Evolutionary conservation across 2,888 invertebrate species (phyloP).

Genomic region (Heterodera filipjevi): DNA sequence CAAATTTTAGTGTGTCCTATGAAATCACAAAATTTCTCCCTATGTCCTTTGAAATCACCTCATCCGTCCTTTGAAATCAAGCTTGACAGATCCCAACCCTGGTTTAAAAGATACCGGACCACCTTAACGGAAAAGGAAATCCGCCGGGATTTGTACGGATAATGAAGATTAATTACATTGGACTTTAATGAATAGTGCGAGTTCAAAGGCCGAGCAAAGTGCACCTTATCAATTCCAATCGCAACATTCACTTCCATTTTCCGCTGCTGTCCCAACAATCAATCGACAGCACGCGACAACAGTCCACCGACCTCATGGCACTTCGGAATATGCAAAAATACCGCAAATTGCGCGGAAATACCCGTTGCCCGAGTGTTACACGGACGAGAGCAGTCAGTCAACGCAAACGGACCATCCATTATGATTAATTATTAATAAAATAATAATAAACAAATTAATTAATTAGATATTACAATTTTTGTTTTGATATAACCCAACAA

Average conservation of each 20-base stretch:
- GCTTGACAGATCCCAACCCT: no score
- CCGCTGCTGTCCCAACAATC: no score
- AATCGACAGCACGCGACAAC: not conserved
- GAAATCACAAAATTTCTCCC: no score
- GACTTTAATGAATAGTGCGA: no score
- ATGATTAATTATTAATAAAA: not conserved
- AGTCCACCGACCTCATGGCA: not conserved
- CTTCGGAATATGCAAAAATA: not conserved
- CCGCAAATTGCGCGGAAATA: not conserved
- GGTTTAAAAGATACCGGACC: no score
- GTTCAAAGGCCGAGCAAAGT: not conserved
- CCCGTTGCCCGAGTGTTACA: conserved; percentile 24
- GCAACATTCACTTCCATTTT: not conserved
- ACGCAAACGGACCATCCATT: not conserved
- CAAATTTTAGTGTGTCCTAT: no score
- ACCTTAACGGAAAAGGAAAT: no score
- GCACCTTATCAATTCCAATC: not conserved
- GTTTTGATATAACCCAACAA: no score
- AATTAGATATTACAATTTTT: not conserved
- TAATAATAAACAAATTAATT: not conserved
- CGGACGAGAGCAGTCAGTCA: conserved; percentile 21
- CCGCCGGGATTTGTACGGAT: no score
- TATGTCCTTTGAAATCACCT: no score
- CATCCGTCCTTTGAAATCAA: no score
- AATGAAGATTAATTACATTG: no score